Evolutionary conservation across 2,888 invertebrate species (phyloP), one percentile per base, ranked within the genome.

Genomic region (Drosophila greeni): DNA sequence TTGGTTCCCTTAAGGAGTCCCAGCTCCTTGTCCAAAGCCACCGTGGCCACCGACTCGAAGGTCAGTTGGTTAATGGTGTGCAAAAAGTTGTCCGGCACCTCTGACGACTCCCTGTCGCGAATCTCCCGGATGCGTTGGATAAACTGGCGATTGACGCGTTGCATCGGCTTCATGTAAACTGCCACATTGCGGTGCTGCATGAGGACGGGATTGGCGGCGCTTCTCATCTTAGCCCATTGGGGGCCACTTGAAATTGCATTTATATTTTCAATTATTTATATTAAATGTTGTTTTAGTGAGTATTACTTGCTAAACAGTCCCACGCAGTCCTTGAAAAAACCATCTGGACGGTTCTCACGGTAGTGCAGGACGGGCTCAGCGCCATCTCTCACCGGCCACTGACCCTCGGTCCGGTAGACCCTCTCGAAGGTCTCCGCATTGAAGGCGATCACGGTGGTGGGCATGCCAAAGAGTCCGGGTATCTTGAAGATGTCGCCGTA

Each of bases 121-220:
- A 86, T 80, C 6, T 77, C 59, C 3, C 82, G 77, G 7, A 89
- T 87, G 67, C 88, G 33, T 18, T 84, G 56, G 4, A 87, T 39
- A 54, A 88, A 87, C 26, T 87, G 84, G 1, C 60, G 81, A 48
- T 91, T 90, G 14, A 92, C 90, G 39, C 89, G 87, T 66, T 90
- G 90, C 67, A 92, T 87, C 0, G 87, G 88, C 11, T 90, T 87
- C 11, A 90, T 82, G 65, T 91, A 92, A 2, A 89, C 84, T 77
- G 90, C 90, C 0, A 90, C 88, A 61, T 90, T 86, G 75, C 91
- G 91, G 0, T 92, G 92, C 75, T 92, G 90, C 87, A 94, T 88
- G 86, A 94, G 88, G 29, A 92, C 90, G 54, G 92, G 92, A 85
- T 93, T 93, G 0, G 92, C 92, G 66, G 91, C 92, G 4, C 91